A percentile compares a stretch with the other conserved stretches of the same genome.
Evolutionary conservation across 2,797 vertebrate species (phyloP).

Genomic region (Sebastes steindachneri): DNA sequence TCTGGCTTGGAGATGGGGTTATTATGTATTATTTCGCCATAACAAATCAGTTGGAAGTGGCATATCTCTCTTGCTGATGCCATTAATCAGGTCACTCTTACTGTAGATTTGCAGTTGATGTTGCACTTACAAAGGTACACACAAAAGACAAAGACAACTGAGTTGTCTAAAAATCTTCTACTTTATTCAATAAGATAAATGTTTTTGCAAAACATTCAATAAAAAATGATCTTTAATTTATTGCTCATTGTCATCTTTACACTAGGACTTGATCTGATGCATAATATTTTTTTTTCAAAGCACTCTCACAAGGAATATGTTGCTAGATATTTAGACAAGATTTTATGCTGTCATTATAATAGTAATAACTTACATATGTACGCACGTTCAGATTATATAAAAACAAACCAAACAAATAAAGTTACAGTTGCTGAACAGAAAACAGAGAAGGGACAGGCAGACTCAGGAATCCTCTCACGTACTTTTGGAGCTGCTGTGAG

Average conservation of each 20-base stretch:
- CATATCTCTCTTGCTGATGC: not conserved
- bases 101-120: not conserved
- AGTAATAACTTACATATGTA: constrained; percentile 69
- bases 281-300: constrained; percentile 78
- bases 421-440: constrained; percentile 64
- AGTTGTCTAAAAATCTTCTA: constrained; percentile 85
- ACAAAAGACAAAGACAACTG: constrained; percentile 35
- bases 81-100: not conserved
- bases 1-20: not conserved
- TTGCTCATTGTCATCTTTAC: constrained; percentile 84
- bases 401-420: constrained; percentile 75
- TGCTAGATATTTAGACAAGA: constrained; percentile 78
- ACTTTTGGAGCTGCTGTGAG: constrained; percentile 8
- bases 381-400: constrained; percentile 68
- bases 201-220: constrained; percentile 88
- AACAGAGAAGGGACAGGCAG: constrained; percentile 59
- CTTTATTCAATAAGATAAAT: constrained; percentile 86
- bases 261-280: constrained; percentile 84
- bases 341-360: constrained; percentile 67
- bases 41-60: not conserved
- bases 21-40: not conserved
- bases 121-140: not conserved
- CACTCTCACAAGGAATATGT: constrained; percentile 80
- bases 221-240: constrained; percentile 85
- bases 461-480: constrained; percentile 47